phyloP scores from a whole-genome alignment of 2,113 vertebrate genomes.

The Ammodytes dubius region DNA sequence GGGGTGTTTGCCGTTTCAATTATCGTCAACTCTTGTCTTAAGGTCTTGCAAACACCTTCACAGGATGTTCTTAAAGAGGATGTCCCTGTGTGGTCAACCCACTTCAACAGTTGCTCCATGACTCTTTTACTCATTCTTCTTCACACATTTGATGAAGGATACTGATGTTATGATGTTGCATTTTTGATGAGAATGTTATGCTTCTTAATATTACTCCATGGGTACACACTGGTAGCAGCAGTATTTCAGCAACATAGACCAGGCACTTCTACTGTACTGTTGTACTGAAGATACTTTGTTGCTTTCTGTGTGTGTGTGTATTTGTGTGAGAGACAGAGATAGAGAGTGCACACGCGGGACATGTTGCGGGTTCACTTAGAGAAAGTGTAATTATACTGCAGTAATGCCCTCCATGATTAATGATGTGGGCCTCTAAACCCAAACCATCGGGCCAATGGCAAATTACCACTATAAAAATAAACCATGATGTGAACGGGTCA shows the following conservation, averaged over 20 bases:
- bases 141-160: not conserved
- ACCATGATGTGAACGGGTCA: constrained; percentile 79
- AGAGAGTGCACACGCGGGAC: constrained; percentile 41
- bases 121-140: too few relatives aligned
- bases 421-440: constrained; percentile 79
- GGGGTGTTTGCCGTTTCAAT: constrained; percentile 61
- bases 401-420: constrained; percentile 81
- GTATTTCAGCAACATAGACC: not conserved
- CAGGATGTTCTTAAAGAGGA: constrained; percentile 27
- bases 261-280: not conserved
- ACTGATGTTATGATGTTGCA: not conserved
- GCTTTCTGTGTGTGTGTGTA: constrained; percentile 19
- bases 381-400: constrained; percentile 82
- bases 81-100: constrained; percentile 23
- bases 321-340: constrained; percentile 46
- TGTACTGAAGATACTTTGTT: constrained; percentile 26
- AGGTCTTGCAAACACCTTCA: constrained; percentile 38
- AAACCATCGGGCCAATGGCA: constrained; percentile 78
- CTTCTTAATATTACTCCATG: not conserved
- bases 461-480: constrained; percentile 84
- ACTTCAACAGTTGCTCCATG: too few relatives aligned
- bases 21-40: constrained; percentile 49
- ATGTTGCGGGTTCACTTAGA: constrained; percentile 66
- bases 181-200: constrained; percentile 20
- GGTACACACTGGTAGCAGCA: not conserved